Percentiles rank a stretch among this genome's conserved stretches.
These are phyloP conservation scores for Poecilia gillii DNA, from an alignment of 2,797 vertebrate species.

Conservation along the genomic window DNA sequence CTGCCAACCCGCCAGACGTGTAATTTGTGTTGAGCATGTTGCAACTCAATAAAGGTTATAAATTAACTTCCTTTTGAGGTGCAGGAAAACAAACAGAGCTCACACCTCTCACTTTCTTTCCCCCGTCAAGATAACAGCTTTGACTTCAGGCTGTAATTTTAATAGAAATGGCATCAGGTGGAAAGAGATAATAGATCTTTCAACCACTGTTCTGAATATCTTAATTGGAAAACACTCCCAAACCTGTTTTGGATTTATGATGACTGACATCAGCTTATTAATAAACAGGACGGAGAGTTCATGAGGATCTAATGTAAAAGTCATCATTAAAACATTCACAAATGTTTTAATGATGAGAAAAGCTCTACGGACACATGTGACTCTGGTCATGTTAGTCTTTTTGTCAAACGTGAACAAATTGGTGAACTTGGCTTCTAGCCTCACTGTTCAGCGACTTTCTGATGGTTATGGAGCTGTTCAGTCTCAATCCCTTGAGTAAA, in stretches of 20 bases:
- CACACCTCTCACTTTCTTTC: neutral
- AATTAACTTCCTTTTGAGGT: neutral
- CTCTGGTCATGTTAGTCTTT: neutral
- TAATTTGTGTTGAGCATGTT: neutral
- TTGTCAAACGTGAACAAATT: neutral
- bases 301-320: neutral
- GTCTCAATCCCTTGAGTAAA: neutral
- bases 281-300: neutral
- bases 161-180: constrained; percentile 4
- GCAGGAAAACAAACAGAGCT: neutral
- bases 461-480: too few species aligned
- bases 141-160: constrained; percentile 6
- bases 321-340: neutral
- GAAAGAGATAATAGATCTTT: constrained; percentile 4
- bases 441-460: neutral
- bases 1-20: neutral
- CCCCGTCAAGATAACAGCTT: neutral
- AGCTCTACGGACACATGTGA: too few species aligned
- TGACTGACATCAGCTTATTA: neutral
- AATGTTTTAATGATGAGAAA: too few species aligned
- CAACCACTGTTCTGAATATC: constrained; percentile 3
- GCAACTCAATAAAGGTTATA: neutral
- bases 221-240: constrained; percentile 1
- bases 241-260: neutral
- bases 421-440: neutral